Evolutionary conservation across 2,888 invertebrate genomes (phyloP).

Genomic region (Stratiomys singularior): DNA sequence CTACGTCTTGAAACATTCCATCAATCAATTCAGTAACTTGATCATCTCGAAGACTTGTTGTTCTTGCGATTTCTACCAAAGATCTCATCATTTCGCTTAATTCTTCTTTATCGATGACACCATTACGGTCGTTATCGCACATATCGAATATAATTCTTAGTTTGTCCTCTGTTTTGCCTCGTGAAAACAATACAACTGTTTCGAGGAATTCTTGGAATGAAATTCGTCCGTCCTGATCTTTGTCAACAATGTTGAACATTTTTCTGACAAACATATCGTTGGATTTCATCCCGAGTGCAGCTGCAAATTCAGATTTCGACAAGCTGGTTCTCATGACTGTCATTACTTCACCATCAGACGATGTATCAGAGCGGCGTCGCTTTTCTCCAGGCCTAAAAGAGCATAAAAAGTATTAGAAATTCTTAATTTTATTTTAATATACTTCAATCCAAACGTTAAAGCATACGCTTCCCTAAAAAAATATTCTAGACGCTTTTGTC

Average conservation of each 20-base stretch:
- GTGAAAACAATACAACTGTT: conserved; percentile 90
- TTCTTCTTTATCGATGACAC: conserved; percentile 93
- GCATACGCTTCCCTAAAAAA: conserved; percentile 97
- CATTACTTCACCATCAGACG: conserved; percentile 83
- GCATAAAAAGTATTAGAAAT: too few relatives aligned
- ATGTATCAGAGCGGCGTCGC: conserved; percentile 76
- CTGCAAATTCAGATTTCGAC: conserved; percentile 92
- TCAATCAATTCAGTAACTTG: conserved; percentile 93
- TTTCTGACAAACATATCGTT: conserved; percentile 95
- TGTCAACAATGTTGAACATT: conserved; percentile 98
- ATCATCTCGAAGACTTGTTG: conserved; percentile 88
- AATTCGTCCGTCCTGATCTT: conserved; percentile 91
- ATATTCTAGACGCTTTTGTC: conserved; percentile 92
- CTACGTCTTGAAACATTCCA: conserved; percentile 94
- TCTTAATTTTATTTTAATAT: too few relatives aligned
- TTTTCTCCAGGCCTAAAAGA: conserved; percentile 81
- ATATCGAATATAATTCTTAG: conserved; percentile 95
- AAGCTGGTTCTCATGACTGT: conserved; percentile 94
- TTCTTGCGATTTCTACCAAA: conserved; percentile 91
- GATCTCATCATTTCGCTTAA: conserved; percentile 93
- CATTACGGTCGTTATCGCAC: conserved; percentile 95
- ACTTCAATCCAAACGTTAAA: conserved; percentile 83
- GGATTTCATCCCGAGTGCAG: conserved; percentile 93
- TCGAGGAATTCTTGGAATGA: conserved; percentile 96
- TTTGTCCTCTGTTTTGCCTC: conserved; percentile 93